These are phyloP conservation scores for Leucophenga varia DNA, from an alignment of 1,140 invertebrate genomes.

Conservation along the genomic window DNA sequence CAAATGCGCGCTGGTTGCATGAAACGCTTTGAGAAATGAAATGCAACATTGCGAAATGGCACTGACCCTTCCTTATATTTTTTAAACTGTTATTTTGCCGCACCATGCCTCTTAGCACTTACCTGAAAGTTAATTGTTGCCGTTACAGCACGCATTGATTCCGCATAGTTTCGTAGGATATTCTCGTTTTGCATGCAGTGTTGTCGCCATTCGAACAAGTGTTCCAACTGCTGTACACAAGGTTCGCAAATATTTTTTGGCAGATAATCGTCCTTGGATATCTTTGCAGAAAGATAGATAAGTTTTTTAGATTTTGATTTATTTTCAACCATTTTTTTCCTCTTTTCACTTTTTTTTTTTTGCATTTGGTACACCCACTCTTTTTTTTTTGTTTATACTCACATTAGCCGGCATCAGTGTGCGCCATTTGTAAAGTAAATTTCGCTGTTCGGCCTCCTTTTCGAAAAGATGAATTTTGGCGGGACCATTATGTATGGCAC, in stretches of 20 bases:
- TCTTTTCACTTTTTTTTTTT: not conserved
- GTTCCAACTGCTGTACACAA: constrained; percentile 65
- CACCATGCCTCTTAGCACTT: too few species aligned
- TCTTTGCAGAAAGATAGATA: constrained; percentile 52
- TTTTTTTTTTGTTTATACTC: constrained; percentile 14
- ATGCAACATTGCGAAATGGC: too few species aligned
- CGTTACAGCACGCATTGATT: constrained; percentile 66
- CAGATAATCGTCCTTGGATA: constrained; percentile 69
- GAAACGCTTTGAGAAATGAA: too few species aligned
- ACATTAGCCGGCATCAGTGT: constrained; percentile 64
- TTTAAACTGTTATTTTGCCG: too few species aligned
- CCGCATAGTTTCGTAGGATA: constrained; percentile 67
- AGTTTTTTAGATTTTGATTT: too few species aligned
- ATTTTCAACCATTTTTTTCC: too few species aligned
- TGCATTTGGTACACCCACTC: too few species aligned
- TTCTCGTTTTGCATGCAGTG: constrained; percentile 66
- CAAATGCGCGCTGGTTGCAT: too few species aligned
- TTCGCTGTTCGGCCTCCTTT: constrained; percentile 68
- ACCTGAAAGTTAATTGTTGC: constrained; percentile 68
- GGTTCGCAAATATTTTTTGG: constrained; percentile 72
- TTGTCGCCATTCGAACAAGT: constrained; percentile 69
- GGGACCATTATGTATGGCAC: constrained; percentile 66
- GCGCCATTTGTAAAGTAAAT: constrained; percentile 68
- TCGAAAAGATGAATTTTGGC: constrained; percentile 68
- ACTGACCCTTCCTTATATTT: too few species aligned